Evolutionary conservation across 2,113 vertebrate genomes (phyloP).

Genomic region (Hemiscyllium ocellatum): DNA sequence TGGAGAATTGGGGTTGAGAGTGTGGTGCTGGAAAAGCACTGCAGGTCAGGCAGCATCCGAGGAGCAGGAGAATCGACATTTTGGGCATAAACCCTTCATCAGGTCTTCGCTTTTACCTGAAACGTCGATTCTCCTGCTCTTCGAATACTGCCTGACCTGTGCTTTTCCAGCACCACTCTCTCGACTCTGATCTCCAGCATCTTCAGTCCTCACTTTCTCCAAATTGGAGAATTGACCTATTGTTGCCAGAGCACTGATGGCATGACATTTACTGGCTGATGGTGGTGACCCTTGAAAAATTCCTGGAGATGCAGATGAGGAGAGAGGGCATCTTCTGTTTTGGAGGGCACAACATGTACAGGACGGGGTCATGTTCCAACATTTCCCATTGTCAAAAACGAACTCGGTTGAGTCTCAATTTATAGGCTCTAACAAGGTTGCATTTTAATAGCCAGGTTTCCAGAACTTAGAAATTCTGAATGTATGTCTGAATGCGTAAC

Average conservation of each 20-base stretch:
- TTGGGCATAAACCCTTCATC: too few species aligned
- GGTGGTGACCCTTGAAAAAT: neutral
- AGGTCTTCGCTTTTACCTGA: too few species aligned
- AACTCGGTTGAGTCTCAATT: neutral
- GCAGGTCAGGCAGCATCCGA: too few species aligned
- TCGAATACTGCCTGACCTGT: too few species aligned
- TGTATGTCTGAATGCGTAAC: neutral
- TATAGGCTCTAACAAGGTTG: neutral
- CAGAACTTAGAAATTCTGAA: neutral
- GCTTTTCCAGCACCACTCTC: too few species aligned
- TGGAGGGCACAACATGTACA: neutral
- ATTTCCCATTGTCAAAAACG: neutral
- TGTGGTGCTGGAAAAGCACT: too few species aligned
- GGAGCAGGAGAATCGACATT: too few species aligned
- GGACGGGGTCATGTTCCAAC: neutral
- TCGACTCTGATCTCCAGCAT: too few species aligned
- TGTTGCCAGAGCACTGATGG: neutral
- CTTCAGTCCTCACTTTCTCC: too few species aligned
- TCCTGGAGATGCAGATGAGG: neutral
- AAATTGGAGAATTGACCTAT: neutral
- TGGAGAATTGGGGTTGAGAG: too few species aligned
- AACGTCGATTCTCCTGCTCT: too few species aligned
- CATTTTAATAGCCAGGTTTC: neutral
- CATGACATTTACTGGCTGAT: neutral
- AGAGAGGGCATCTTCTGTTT: neutral